phyloP scores from a whole-genome alignment of 1,140 invertebrate species.

The Chlorops oryzae region DNA sequence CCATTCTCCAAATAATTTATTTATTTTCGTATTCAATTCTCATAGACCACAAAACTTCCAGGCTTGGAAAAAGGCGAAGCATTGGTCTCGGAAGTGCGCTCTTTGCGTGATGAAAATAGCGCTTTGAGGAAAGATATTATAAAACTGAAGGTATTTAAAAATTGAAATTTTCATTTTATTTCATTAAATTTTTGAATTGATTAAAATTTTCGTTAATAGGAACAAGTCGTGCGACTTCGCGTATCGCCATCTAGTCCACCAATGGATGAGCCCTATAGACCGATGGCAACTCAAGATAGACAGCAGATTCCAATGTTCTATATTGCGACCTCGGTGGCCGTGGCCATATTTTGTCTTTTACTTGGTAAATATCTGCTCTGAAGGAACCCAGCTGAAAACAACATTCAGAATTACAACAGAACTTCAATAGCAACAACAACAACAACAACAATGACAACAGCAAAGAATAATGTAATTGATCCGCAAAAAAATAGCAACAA shows the following conservation, averaged over 20 bases:
- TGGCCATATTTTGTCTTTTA: constrained; percentile 53
- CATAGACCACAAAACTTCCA: constrained; percentile 5
- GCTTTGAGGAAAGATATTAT: constrained; percentile 73
- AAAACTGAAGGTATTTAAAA: constrained; percentile 55
- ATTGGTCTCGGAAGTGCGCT: constrained; percentile 68
- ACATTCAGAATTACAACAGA: background rate
- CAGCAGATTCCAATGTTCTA: constrained; percentile 51
- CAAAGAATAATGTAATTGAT: too few relatives aligned
- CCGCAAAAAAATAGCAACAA: too few relatives aligned
- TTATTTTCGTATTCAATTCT: background rate
- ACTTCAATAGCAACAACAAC: constrained; percentile 22
- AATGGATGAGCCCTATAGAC: constrained; percentile 39
- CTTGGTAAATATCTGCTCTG: constrained; percentile 57
- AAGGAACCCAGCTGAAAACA: constrained; percentile 30
- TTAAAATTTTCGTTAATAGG: constrained; percentile 35
- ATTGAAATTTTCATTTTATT: constrained; percentile 13
- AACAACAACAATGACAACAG: constrained; percentile 17
- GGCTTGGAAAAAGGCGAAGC: constrained; percentile 41
- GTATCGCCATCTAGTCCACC: constrained; percentile 28
- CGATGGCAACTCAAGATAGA: constrained; percentile 40
- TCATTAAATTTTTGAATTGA: background rate
- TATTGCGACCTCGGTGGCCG: constrained; percentile 51
- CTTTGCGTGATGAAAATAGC: constrained; percentile 67
- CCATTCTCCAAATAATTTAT: too few relatives aligned
- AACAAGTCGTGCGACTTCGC: constrained; percentile 54